Evolutionary conservation across 2,797 vertebrate species (phyloP).

Genomic region (Eospalax fontanierii): DNA sequence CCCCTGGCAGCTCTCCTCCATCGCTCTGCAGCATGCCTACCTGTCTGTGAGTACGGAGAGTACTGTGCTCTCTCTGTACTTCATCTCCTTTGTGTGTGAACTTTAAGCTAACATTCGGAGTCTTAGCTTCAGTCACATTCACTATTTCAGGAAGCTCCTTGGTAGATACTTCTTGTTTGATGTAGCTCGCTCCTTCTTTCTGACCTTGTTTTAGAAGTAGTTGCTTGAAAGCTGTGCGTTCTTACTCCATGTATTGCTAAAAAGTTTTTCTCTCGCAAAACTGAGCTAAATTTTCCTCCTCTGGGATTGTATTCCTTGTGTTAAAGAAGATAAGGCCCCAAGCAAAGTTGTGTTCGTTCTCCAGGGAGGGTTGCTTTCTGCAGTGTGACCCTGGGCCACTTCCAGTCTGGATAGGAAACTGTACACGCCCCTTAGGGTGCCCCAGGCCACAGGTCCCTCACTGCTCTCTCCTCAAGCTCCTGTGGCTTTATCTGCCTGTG

Average conservation of each 20-base stretch:
- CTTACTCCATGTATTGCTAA: constrained; percentile 69
- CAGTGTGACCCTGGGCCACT: background rate
- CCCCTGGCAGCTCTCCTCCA: background rate
- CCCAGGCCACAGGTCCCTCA: background rate
- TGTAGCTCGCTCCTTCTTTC: constrained; percentile 70
- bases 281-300: constrained; percentile 66
- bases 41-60: background rate
- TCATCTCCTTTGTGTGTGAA: constrained; percentile 62
- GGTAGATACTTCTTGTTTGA: constrained; percentile 76
- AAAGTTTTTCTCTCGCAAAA: constrained; percentile 75
- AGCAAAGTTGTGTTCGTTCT: constrained; percentile 60
- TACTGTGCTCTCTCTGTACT: background rate
- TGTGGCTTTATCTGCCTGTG: background rate
- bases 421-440: background rate
- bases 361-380: background rate
- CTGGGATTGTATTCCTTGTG: constrained; percentile 49
- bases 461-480: background rate
- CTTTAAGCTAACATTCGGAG: constrained; percentile 65
- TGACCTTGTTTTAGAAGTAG: constrained; percentile 84
- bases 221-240: constrained; percentile 75
- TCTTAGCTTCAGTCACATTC: constrained; percentile 72
- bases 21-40: background rate
- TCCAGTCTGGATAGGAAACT: background rate
- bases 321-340: constrained; percentile 64
- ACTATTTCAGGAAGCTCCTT: constrained; percentile 76